These are phyloP conservation scores for Hylaeus anthracinus DNA, from an alignment of 1,140 invertebrate species.

Conservation along the genomic window DNA sequence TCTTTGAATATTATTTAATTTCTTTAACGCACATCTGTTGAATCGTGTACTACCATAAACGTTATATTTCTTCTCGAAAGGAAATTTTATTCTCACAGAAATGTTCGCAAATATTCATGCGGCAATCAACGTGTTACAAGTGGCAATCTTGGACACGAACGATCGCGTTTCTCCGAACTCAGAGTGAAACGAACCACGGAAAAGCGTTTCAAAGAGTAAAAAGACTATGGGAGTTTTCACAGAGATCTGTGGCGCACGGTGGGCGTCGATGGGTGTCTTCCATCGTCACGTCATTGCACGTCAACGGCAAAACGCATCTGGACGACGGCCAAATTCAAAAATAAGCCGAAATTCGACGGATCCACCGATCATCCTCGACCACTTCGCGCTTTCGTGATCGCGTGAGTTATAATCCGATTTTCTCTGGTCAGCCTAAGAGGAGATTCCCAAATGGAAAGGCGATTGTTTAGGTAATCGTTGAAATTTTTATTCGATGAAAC, in stretches of 20 bases:
- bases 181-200: neutral
- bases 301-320: slow-evolving; percentile 54
- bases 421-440: neutral
- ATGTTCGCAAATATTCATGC: too few species aligned
- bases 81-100: too few species aligned
- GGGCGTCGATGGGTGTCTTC: slow-evolving; percentile 35
- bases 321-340: slow-evolving; percentile 59
- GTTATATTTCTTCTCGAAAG: too few species aligned
- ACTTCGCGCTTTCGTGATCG: neutral
- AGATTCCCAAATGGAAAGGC: too few species aligned
- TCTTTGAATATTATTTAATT: too few species aligned
- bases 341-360: slow-evolving; percentile 60
- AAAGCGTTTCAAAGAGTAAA: neutral
- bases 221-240: slow-evolving; percentile 18
- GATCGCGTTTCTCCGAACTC: neutral
- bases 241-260: neutral
- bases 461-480: too few species aligned
- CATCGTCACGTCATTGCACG: slow-evolving; percentile 41
- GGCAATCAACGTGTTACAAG: too few species aligned
- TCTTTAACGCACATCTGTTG: too few species aligned
- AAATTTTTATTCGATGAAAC: too few species aligned
- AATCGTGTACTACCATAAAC: too few species aligned
- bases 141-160: neutral
- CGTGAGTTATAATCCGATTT: neutral
- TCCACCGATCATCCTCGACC: slow-evolving; percentile 48